These are phyloP conservation scores for Colletes latitarsis DNA, from an alignment of 1,140 invertebrate genomes.

Conservation along the genomic window DNA sequence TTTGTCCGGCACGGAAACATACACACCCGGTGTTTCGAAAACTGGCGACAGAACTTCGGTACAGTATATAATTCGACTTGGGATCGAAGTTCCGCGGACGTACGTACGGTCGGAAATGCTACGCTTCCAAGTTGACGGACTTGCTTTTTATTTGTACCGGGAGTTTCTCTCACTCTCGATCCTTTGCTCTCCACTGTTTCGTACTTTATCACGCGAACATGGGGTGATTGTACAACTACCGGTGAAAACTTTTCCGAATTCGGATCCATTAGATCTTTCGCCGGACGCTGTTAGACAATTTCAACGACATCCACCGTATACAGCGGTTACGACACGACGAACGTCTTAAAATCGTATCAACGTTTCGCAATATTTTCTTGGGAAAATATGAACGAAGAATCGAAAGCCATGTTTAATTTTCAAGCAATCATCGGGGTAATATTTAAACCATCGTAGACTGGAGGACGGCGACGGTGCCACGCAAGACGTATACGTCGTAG, in stretches of 20 bases:
- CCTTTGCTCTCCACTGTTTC: neutral
- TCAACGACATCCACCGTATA: neutral
- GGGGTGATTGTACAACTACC: too few relatives aligned
- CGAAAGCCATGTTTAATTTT: conserved; percentile 39
- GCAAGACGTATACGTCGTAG: conserved; percentile 1
- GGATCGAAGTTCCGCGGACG: conserved; percentile 9
- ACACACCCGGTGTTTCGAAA: neutral
- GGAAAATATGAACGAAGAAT: conserved; percentile 17
- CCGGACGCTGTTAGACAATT: too few relatives aligned
- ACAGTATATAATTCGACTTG: neutral
- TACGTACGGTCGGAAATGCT: neutral
- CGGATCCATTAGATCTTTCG: too few relatives aligned
- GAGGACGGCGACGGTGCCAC: neutral
- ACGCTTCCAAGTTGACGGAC: neutral
- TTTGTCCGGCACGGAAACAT: conserved; percentile 7
- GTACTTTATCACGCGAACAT: conserved; percentile 1
- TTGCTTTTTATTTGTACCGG: neutral
- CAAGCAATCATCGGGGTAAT: conserved; percentile 42
- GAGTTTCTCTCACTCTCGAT: neutral
- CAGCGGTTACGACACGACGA: too few relatives aligned
- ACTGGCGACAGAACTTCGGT: conserved; percentile 1
- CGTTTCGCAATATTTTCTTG: too few relatives aligned
- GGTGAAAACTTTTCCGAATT: too few relatives aligned
- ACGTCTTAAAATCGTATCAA: too few relatives aligned
- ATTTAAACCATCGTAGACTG: conserved; percentile 8